phyloP scores from a whole-genome alignment of 1,140 invertebrate genomes.

The Saccostrea cuccullata region DNA sequence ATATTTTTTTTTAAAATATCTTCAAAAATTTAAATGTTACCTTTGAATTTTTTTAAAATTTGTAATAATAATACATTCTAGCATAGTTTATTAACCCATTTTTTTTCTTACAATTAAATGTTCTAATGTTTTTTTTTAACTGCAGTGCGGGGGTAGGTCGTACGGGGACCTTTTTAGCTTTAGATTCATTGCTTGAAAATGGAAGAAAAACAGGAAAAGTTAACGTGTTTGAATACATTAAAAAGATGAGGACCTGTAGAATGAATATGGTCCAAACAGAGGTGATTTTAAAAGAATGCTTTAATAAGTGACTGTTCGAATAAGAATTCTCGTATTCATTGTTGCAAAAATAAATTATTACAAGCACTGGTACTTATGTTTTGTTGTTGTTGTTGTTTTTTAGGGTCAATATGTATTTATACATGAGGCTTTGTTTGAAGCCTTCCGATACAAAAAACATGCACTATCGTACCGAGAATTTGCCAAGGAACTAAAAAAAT shows the following conservation, averaged over 20 bases:
- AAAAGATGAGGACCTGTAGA: background rate
- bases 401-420: background rate
- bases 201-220: conserved; percentile 21
- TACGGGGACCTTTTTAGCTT: background rate
- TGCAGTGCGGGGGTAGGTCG: background rate
- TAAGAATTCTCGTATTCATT: background rate
- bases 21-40: too few species aligned
- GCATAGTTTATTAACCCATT: too few species aligned
- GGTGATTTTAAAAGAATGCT: background rate
- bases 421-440: background rate
- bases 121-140: background rate
- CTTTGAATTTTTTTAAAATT: too few species aligned
- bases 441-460: background rate
- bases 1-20: too few species aligned
- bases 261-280: conserved; percentile 21
- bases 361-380: background rate
- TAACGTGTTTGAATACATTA: background rate
- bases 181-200: background rate
- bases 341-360: background rate
- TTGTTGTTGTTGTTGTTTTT: background rate
- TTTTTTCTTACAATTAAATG: background rate
- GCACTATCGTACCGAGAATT: background rate
- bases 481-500: background rate
- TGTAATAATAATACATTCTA: too few species aligned
- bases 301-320: background rate